phyloP scores from a whole-genome alignment of 2,113 vertebrate genomes.

The Bombycilla garrulus region DNA sequence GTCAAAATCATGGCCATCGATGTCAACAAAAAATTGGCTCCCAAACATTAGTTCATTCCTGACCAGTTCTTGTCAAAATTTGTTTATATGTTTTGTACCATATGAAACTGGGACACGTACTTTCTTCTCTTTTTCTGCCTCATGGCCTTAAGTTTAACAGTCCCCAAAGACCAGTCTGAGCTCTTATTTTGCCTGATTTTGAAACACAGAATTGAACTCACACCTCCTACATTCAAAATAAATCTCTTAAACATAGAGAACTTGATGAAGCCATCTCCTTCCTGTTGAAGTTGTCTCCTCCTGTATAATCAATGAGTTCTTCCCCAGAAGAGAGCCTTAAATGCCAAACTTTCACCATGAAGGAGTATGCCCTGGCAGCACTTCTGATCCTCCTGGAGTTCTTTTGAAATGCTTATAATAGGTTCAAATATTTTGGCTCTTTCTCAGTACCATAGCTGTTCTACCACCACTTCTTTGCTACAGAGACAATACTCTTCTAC shows the following conservation, averaged over 20 bases:
- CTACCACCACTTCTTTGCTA: neutral
- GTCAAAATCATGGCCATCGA: neutral
- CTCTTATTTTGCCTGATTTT: neutral
- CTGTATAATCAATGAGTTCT: neutral
- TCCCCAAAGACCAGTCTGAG: neutral
- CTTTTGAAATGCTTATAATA: neutral
- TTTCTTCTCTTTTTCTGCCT: neutral
- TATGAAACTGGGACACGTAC: neutral
- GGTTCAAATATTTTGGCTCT: neutral
- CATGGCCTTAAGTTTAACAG: neutral
- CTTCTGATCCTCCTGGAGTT: neutral
- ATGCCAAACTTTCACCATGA: neutral
- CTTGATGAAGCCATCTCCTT: neutral
- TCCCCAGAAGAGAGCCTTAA: neutral
- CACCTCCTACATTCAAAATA: neutral
- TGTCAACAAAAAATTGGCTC: slow-evolving; percentile 12
- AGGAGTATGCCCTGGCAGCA: neutral
- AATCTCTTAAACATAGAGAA: neutral
- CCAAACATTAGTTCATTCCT: neutral
- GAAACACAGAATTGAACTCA: neutral
- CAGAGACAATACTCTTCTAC: neutral
- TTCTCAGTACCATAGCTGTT: neutral
- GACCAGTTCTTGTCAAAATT: neutral
- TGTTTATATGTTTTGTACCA: neutral
- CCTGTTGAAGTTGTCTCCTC: neutral